Evolutionary conservation across 1,140 invertebrate genomes (phyloP), one percentile per base, ranked within the genome.

Genomic region (Penaeus vannamei): DNA sequence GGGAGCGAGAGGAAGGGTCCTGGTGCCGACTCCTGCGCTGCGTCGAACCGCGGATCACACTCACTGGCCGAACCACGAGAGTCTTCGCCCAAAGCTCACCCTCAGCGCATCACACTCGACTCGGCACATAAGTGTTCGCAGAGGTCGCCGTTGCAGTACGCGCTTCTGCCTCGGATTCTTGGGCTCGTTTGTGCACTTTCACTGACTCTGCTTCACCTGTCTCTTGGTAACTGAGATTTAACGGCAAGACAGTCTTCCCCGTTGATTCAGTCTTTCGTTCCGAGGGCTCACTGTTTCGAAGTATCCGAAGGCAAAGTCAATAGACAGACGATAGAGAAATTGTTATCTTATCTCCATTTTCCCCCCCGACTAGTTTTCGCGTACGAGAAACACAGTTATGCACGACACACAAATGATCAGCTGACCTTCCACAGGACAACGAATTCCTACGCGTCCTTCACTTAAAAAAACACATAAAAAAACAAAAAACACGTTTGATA

Each of bases 271-370:
- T 12, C 42, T 26, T 76, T 20, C 72, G 29, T 14, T 29, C 2
- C 7, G 29, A 76, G n/a, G 7, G 72, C n/a, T 36, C 26, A 76
- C n/a, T 8, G 42, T 7, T 53, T 53, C 17, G 17, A 53, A 53
- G 14, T 53, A 53, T 53, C 53, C 53, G 14, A 53, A 53, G 53
- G 53, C 53, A 12, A 53, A 53, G 53, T 53, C 53, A 53, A 10
- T 12, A 5, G 53, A 14, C 14, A 53, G 53, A 53, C 14, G 17
- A 53, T 53, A 53, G 53, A 29, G 19, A 20, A 76, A 76, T 32
- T 76, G 26, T 36, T 76, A 76, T 76, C 72, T 76, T 76, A 76
- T 76, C 26, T 76, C 72, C 72, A 76, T 76, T 32, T 76, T 76
- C 17, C 53, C 53, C 17, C 53, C 53, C 53, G 53, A 53, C 53